Percentiles rank a stretch among this genome's conserved stretches.
Evolutionary conservation across 2,797 vertebrate genomes (phyloP).

Genomic region (Serranus cabrilla): DNA sequence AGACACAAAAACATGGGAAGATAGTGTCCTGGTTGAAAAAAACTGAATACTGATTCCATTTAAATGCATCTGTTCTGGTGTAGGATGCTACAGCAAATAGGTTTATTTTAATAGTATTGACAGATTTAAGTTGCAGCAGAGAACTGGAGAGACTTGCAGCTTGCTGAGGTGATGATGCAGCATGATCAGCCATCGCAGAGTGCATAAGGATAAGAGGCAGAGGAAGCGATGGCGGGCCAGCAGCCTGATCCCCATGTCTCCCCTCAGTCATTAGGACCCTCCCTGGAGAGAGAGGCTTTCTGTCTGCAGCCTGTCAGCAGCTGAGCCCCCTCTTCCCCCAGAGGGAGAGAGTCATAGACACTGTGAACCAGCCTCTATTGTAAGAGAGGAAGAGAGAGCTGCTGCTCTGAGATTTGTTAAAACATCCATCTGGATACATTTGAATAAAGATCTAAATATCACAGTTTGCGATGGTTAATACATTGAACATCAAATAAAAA

Average conservation of each 20-base stretch:
- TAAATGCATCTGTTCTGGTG: not conserved
- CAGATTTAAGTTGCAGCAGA: no score
- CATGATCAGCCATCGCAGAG: constrained; percentile 22
- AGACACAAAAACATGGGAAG: no score
- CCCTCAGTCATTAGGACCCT: constrained; percentile 72
- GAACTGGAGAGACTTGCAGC: not conserved
- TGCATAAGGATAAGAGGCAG: constrained; percentile 30
- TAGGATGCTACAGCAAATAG: not conserved
- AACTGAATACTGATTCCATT: no score
- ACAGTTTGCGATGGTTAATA: constrained; percentile 5
- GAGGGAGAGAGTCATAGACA: constrained; percentile 30
- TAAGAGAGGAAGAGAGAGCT: constrained; percentile 1
- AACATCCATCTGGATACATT: not conserved
- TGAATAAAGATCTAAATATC: not conserved
- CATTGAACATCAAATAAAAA: not conserved
- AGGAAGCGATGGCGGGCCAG: constrained; percentile 28
- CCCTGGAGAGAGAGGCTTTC: constrained; percentile 72
- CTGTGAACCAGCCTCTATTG: constrained; percentile 20
- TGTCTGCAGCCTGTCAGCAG: constrained; percentile 71
- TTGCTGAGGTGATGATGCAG: constrained; percentile 32
- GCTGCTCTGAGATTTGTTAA: not conserved
- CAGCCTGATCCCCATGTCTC: constrained; percentile 55
- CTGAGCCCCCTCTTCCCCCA: constrained; percentile 61
- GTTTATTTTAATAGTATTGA: not conserved
- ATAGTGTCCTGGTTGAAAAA: no score